Conservation (phyloP, 2,113 vertebrate species). For the Elaphurus davidianus region DNA sequence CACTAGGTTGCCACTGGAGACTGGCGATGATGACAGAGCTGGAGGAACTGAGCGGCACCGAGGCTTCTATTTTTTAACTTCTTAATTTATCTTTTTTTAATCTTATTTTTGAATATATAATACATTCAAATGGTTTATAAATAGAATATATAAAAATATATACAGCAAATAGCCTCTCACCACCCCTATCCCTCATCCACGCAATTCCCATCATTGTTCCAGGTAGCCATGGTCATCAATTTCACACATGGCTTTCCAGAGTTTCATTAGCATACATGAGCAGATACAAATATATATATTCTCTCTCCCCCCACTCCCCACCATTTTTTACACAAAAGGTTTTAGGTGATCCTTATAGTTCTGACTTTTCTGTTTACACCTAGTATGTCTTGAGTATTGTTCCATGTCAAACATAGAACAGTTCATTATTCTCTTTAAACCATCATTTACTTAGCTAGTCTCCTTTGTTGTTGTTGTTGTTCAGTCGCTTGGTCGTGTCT, state of each 20-base stretch:
- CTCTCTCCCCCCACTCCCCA: not conserved
- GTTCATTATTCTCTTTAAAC: not conserved
- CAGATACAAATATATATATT: not conserved
- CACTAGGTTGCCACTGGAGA: not conserved
- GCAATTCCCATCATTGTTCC: not conserved
- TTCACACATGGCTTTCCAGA: not conserved
- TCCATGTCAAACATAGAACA: not conserved
- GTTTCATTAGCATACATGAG: not conserved
- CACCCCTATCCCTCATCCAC: not conserved
- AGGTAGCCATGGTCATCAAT: not conserved
- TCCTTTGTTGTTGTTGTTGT: not conserved
- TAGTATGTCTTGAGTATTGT: not conserved
- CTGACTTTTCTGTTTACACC: not conserved
- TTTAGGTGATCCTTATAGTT: not conserved
- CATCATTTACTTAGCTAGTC: not conserved
- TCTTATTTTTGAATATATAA: not conserved
- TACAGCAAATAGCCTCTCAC: not conserved
- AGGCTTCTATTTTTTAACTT: not conserved
- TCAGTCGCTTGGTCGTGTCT: not conserved
- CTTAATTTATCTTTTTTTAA: not conserved
- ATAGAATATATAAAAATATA: not conserved
- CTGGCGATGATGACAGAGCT: not conserved
- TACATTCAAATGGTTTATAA: not conserved
- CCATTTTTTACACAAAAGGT: not conserved
- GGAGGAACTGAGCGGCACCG: not conserved